Evolutionary conservation across 1,140 invertebrate species (phyloP).

Genomic region (Papilio polytes): DNA sequence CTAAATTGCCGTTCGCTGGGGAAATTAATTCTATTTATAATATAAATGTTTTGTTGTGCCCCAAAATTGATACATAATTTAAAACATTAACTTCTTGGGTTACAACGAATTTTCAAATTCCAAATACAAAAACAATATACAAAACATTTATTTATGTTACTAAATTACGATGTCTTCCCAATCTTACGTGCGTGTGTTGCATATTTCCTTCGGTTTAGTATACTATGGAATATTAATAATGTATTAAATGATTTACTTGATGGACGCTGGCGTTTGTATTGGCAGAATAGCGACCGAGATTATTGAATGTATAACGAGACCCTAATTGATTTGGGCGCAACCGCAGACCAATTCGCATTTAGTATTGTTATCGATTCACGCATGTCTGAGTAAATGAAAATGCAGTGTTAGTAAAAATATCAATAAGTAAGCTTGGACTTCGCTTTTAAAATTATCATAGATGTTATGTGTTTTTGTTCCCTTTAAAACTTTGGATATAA

Average conservation of each 20-base stretch:
- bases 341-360: conserved; percentile 21
- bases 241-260: conserved; percentile 19
- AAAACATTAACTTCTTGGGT: not conserved
- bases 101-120: too few relatives aligned
- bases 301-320: conserved; percentile 26
- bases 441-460: too few relatives aligned
- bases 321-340: conserved; percentile 25
- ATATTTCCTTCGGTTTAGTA: not conserved
- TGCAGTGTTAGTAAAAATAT: too few relatives aligned
- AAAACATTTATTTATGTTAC: not conserved
- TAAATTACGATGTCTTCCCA: too few relatives aligned
- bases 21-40: conserved; percentile 31
- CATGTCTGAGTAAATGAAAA: not conserved
- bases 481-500: too few relatives aligned
- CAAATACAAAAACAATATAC: too few relatives aligned
- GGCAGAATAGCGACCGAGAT: conserved; percentile 19
- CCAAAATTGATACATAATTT: not conserved
- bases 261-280: conserved; percentile 13
- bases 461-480: too few relatives aligned
- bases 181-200: not conserved
- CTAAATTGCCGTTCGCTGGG: conserved; percentile 26
- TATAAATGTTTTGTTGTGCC: conserved; percentile 2
- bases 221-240: conserved; percentile 11
- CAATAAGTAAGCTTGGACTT: too few relatives aligned
- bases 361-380: conserved; percentile 19